Evolutionary conservation across 2,113 vertebrate species (phyloP).

Genomic region (Labeo rohita): DNA sequence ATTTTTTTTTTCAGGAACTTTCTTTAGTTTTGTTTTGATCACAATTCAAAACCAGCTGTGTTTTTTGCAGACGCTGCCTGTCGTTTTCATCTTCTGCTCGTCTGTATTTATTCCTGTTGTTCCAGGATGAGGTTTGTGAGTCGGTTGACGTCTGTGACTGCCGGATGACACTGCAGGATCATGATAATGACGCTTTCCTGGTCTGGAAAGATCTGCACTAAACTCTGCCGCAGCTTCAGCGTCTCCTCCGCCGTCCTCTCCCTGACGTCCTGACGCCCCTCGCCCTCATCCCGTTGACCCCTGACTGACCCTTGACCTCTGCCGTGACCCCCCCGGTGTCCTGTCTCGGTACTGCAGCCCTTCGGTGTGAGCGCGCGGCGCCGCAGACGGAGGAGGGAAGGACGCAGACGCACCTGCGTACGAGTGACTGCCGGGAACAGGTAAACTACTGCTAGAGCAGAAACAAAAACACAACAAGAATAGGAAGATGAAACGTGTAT

Average conservation of each 20-base stretch:
- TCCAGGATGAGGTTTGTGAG: constrained; percentile 80
- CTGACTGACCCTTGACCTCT: constrained; percentile 33
- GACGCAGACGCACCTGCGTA: constrained; percentile 57
- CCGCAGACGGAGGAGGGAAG: constrained; percentile 12
- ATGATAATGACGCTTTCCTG: constrained; percentile 81
- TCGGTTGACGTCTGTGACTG: constrained; percentile 78
- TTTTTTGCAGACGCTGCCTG: too few species aligned
- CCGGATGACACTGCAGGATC: constrained; percentile 77
- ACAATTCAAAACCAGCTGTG: neutral
- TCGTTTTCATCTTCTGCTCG: neutral
- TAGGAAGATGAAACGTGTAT: neutral
- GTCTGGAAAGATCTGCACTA: constrained; percentile 80
- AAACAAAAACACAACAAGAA: neutral
- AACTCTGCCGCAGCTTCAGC: constrained; percentile 70
- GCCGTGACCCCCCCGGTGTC: constrained; percentile 33
- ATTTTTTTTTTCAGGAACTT: too few species aligned
- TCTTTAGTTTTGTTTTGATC: neutral
- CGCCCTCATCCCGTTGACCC: too few species aligned
- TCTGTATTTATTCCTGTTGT: constrained; percentile 42
- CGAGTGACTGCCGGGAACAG: constrained; percentile 65
- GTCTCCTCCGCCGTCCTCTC: constrained; percentile 72
- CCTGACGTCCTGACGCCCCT: neutral
- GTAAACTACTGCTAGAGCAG: constrained; percentile 48
- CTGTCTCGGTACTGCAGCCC: constrained; percentile 67
- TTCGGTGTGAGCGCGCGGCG: constrained; percentile 64